Evolutionary conservation across 2,888 invertebrate genomes (phyloP).

Genomic region (Idaea dimidiata): DNA sequence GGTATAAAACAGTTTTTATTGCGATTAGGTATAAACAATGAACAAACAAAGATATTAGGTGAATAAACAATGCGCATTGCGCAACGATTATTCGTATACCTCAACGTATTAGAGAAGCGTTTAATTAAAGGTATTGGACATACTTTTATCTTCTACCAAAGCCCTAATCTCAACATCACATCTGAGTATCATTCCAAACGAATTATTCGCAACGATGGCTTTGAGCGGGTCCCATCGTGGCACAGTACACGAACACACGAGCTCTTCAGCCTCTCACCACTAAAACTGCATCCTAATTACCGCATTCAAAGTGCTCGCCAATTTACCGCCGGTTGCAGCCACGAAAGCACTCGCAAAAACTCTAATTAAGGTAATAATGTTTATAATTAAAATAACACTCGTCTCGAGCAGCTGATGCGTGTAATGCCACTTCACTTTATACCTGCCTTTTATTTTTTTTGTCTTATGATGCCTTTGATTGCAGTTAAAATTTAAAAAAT

Average conservation of each 20-base stretch:
- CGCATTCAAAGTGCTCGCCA: slow-evolving; percentile 64
- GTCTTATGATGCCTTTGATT: neutral
- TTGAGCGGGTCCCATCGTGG: slow-evolving; percentile 51
- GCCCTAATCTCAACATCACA: slow-evolving; percentile 32
- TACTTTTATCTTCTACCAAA: neutral
- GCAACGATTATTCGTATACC: no score
- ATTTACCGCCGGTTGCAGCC: slow-evolving; percentile 62
- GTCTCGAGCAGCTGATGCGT: slow-evolving; percentile 56
- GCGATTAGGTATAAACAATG: no score
- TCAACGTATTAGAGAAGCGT: neutral
- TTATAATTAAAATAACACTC: slow-evolving; percentile 79
- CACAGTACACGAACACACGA: slow-evolving; percentile 59
- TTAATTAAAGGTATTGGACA: neutral
- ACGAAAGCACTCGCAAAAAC: slow-evolving; percentile 61
- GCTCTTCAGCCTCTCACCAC: slow-evolving; percentile 46
- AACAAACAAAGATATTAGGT: no score
- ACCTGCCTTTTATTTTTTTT: slow-evolving; percentile 42
- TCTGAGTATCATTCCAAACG: slow-evolving; percentile 45
- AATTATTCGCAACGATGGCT: slow-evolving; percentile 55
- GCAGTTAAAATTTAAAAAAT: neutral
- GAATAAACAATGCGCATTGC: no score
- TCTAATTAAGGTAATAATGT: slow-evolving; percentile 79
- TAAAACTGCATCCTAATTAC: slow-evolving; percentile 72
- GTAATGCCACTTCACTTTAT: slow-evolving; percentile 61
- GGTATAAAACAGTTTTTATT: no score